Base-by-base conservation (phyloP, 2,797 vertebrate species). In the Labroides dimidiatus region DNA sequence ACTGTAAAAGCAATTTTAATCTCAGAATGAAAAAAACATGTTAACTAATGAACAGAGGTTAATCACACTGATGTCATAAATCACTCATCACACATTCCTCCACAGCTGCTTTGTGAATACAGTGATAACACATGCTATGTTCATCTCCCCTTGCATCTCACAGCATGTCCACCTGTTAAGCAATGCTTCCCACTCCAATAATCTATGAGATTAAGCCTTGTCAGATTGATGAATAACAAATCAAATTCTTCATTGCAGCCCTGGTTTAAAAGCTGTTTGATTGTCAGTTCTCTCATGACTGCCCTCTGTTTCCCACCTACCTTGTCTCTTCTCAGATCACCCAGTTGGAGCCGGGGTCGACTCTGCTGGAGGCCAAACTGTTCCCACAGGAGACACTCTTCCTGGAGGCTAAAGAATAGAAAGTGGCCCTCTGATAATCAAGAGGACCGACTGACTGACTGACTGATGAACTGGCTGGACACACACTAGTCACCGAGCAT, bases 371-470 rank as follows among this genome's bases (percentile, higher is more conserved):
- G 88, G 96, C 98, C 91, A 99, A 98, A 93, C 92, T 99, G 91
- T 99, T 97, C 87, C 98, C 98, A 87, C 98, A 99, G 96, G 98
- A 99, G 96, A 99, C 97, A 55, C 97, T 99, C 84, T 99, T 99
- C 93, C 94, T 99, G 91, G 97, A 99, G 93, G 97, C 98, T 82
- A 98, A 96, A 92, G 97, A 99, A 77, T 99, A 97, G 87, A 68
- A 81, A 69, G 48, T 56, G 71, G 50, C 47, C 65, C 75, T 71
- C 72, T 44, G 61, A 60, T 20, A 47, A 43, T 84, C 59, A 60
- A 83, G 82, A 82, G 84, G 81, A 80, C 64, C 53, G 41, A 77
- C 63, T 68, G 75, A 77, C 58, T 69, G 54, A 83, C 69, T 60
- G 72, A 88, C 78, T 84, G 84, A 90, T 60, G 69, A 86, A 90